Evolutionary conservation across 1,140 invertebrate species (phyloP).

Genomic region (Micrasema minimum): DNA sequence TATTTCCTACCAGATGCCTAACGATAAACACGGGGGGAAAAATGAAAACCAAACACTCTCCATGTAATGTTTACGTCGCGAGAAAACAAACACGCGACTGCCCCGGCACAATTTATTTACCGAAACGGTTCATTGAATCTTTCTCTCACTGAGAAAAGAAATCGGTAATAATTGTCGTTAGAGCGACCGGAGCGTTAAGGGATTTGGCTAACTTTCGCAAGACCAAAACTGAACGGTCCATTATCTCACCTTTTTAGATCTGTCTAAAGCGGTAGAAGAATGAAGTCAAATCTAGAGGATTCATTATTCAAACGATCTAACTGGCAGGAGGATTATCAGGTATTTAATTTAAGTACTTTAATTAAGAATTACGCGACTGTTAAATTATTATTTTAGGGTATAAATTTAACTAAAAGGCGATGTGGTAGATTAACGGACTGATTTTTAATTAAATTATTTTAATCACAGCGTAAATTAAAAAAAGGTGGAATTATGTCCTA

Average conservation of each 20-base stretch:
- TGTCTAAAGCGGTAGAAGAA: no score
- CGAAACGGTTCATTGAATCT: conserved; percentile 13
- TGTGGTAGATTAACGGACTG: no score
- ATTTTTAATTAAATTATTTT: no score
- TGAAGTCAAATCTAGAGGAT: no score
- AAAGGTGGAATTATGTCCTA: no score
- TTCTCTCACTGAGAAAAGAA: background rate
- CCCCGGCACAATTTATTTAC: conserved; percentile 15
- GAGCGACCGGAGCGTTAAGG: conserved; percentile 1
- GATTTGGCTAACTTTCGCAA: background rate
- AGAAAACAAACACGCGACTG: conserved; percentile 12
- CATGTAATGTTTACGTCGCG: conserved; percentile 17
- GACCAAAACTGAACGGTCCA: background rate
- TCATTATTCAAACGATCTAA: no score
- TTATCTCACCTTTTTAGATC: background rate
- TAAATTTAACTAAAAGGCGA: no score
- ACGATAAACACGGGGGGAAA: conserved; percentile 2
- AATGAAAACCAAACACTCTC: conserved; percentile 12
- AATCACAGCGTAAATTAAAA: no score
- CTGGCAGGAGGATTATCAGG: no score
- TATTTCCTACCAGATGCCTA: conserved; percentile 12
- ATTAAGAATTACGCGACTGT: no score
- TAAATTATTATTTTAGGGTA: no score
- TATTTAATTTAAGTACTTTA: no score
- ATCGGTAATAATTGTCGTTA: conserved; percentile 1